Evolutionary conservation across 2,888 invertebrate species (phyloP), one percentile per base, ranked within the genome.

Genomic region (Pseudococcus jackbeardsleyi): DNA sequence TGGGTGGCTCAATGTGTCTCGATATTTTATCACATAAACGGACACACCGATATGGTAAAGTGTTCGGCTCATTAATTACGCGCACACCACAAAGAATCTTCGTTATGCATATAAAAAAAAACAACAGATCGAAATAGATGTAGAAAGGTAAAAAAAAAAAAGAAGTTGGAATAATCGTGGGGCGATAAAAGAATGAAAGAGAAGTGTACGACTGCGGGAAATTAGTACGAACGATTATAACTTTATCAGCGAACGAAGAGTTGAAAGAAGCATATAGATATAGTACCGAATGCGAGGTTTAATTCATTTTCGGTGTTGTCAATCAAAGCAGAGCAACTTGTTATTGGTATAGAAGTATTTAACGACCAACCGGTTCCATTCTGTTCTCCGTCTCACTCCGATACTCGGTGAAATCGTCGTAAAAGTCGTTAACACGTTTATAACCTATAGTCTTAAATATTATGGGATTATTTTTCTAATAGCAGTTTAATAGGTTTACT

Each of bases 301-400:
- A 86, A 86, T 86, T 86, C 86, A 86, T 86, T 86, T 86, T 86
- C 86, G 68, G 68, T 86, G 86, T 86, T 86, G 86, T 86, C 86
- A 86, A 86, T 86, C 86, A 86, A 86, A 86, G 64, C 54, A 59
- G 86, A 86, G 64, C 68, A 86, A 86, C 86, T 86, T 68, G 86
- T 86, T 86, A 86, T 68, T 85, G 84, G 54, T 82, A 82, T 82
- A 46, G 79, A 72, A 39, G 79, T 82, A 82, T 82, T 82, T 85
- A 54, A 85, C 84, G 84, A 54, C 72, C 68, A 86, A 86, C 86
- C 86, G 86, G 86, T 86, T 86, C 68, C 46, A 68, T 86, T 86
- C 68, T n/a, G n/a, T 86, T n/a, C 68, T 82, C 79, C 19, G 17
- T 72, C 26, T 72, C 33, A 12, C 33, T 72, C 72, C 2, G 12